Evolutionary conservation across 2,113 vertebrate genomes (phyloP).

Genomic region (Oncorhynchus kisutch): DNA sequence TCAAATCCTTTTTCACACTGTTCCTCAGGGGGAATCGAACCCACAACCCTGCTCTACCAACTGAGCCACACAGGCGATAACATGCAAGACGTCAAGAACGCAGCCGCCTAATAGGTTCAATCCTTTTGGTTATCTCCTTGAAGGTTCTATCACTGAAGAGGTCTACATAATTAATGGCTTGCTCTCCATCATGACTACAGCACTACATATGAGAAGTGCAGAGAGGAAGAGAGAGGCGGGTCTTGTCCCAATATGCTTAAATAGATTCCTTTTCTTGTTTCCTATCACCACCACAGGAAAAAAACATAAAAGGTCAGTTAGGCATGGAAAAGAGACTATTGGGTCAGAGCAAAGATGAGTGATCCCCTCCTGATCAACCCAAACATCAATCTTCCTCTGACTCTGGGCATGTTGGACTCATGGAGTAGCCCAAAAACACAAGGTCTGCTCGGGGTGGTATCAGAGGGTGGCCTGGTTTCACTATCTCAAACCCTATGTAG

Average conservation of each 20-base stretch:
- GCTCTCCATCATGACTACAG: not conserved
- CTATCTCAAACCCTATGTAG: conserved; percentile 96
- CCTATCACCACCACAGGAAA: not conserved
- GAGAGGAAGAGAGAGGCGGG: not conserved
- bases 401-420: conserved; percentile 88
- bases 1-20: too few species aligned
- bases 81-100: not conserved
- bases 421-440: conserved; percentile 87
- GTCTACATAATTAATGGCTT: not conserved
- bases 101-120: not conserved
- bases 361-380: too few species aligned
- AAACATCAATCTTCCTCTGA: conserved; percentile 71
- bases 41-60: too few species aligned
- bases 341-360: not conserved
- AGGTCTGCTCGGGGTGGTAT: conserved; percentile 87
- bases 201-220: not conserved
- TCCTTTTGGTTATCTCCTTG: not conserved
- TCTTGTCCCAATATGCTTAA: not conserved
- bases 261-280: not conserved
- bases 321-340: not conserved
- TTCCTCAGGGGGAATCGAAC: too few species aligned
- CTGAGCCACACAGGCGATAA: not conserved
- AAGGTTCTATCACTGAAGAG: not conserved
- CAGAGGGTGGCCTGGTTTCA: conserved; percentile 88
- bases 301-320: not conserved